Evolutionary conservation across 1,140 invertebrate species (phyloP).

Genomic region (Campoletis sonorensis): DNA sequence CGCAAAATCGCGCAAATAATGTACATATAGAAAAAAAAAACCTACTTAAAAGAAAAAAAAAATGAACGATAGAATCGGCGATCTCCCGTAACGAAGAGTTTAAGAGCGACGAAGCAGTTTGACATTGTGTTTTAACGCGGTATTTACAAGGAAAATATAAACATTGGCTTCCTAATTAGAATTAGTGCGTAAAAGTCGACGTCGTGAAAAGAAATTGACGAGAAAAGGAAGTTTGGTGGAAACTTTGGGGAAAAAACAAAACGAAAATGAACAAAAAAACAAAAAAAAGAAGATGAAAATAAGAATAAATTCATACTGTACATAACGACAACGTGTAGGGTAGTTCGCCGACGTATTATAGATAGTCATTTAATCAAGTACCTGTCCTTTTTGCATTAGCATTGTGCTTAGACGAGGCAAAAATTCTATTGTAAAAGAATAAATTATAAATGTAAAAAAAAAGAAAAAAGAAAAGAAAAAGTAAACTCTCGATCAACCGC

Average conservation of each 20-base stretch:
- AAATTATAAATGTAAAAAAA: no score
- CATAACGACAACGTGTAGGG: constrained; percentile 4
- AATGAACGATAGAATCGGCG: background rate
- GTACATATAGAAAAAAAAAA: background rate
- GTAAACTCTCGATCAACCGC: background rate
- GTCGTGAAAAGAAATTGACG: background rate
- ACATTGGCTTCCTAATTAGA: constrained; percentile 34
- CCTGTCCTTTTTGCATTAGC: constrained; percentile 37
- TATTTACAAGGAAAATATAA: background rate
- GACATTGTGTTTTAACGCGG: background rate
- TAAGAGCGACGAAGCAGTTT: background rate
- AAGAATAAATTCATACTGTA: constrained; percentile 23
- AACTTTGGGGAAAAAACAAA: background rate
- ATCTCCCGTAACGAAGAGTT: background rate
- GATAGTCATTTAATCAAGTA: constrained; percentile 42
- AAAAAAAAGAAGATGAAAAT: background rate
- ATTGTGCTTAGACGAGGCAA: background rate
- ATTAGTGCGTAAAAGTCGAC: background rate
- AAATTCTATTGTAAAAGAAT: background rate
- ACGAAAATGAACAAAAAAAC: background rate
- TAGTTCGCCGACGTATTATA: constrained; percentile 8
- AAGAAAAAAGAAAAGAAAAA: no score
- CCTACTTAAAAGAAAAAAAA: no score
- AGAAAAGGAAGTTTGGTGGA: background rate
- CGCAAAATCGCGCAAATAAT: background rate